These are phyloP conservation scores for Spizaetus ornatus DNA, from an alignment of 2,113 vertebrate species.

Conservation along the genomic window DNA sequence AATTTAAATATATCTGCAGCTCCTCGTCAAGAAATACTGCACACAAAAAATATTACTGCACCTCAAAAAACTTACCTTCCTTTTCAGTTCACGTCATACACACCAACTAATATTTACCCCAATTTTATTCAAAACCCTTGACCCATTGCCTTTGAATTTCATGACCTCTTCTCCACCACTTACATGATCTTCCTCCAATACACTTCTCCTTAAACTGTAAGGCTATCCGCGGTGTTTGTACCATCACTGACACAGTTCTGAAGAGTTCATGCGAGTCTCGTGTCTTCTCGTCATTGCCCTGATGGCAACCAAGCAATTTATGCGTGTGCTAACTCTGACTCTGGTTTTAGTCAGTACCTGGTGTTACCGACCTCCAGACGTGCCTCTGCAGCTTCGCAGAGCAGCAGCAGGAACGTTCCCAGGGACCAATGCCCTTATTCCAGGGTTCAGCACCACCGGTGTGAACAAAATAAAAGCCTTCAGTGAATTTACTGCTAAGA, in stretches of 20 bases:
- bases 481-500: background rate
- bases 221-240: background rate
- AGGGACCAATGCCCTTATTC: background rate
- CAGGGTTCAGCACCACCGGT: background rate
- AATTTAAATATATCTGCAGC: background rate
- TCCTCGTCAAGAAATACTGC: background rate
- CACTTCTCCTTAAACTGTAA: background rate
- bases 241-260: background rate
- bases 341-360: background rate
- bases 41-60: background rate
- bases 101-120: background rate
- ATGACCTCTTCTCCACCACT: background rate
- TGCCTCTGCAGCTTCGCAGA: background rate
- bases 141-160: background rate
- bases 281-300: background rate
- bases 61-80: background rate
- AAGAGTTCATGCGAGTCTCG: background rate
- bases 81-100: background rate
- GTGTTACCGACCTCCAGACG: background rate
- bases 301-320: background rate
- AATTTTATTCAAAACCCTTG: background rate
- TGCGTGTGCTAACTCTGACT: background rate
- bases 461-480: background rate
- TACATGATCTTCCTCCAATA: background rate
- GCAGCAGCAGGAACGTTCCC: background rate